These are phyloP conservation scores for Philypnodon macrostomus DNA, from an alignment of 2,797 vertebrate genomes.

Conservation along the genomic window DNA sequence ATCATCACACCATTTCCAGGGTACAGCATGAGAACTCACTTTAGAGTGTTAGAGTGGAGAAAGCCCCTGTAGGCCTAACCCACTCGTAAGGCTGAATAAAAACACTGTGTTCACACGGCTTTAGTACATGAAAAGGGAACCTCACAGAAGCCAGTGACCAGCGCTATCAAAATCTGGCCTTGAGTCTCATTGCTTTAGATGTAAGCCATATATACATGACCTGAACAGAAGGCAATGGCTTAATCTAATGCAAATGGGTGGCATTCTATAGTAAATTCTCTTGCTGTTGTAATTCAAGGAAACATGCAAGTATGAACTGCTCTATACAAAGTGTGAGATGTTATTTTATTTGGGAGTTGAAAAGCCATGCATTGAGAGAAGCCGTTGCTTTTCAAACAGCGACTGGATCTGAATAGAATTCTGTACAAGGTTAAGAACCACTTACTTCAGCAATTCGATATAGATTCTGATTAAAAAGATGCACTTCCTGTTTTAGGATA, in stretches of 20 bases:
- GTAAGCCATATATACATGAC: conserved; percentile 10
- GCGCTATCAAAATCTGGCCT: conserved; percentile 14
- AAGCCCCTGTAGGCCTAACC: conserved; percentile 51
- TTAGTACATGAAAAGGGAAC: conserved; percentile 29
- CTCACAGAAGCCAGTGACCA: conserved; percentile 3
- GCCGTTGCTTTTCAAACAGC: background rate
- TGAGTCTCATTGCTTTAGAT: conserved; percentile 1
- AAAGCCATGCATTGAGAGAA: background rate
- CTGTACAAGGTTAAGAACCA: conserved; percentile 1
- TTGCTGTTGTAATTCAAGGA: background rate
- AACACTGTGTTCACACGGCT: conserved; percentile 37
- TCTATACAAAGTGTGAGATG: background rate
- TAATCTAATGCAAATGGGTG: conserved; percentile 4
- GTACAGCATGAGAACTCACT: conserved; percentile 61
- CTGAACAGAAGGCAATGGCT: conserved; percentile 2
- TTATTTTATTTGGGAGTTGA: conserved; percentile 3
- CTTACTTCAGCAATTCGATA: conserved; percentile 9
- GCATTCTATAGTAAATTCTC: background rate
- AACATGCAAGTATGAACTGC: background rate
- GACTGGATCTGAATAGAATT: background rate
- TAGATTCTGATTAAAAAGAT: conserved; percentile 1
- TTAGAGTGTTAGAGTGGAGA: conserved; percentile 62
- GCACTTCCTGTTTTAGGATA: conserved; percentile 1
- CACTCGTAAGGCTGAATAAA: conserved; percentile 45
- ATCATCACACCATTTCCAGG: conserved; percentile 69